phyloP scores from a whole-genome alignment of 2,113 vertebrate genomes.

The Amazona vittata region DNA sequence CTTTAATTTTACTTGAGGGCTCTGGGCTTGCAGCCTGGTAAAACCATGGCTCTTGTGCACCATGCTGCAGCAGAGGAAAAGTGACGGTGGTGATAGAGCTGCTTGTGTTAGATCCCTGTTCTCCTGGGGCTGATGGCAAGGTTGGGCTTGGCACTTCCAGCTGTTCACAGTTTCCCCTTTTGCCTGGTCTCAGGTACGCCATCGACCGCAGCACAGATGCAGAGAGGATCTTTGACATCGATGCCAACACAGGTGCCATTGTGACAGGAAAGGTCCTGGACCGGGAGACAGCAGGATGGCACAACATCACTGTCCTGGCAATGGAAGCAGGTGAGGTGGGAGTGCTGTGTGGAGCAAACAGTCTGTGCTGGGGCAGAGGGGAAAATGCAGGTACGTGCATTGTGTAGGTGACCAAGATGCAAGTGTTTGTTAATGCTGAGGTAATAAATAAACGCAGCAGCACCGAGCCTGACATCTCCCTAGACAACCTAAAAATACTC shows the following conservation, averaged over 20 bases:
- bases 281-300: conserved; percentile 94
- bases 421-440: not conserved
- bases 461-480: conserved; percentile 7
- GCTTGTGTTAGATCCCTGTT: not conserved
- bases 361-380: not conserved
- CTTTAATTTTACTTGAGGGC: not conserved
- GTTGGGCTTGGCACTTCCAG: not conserved
- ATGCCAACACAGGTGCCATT: conserved; percentile 88
- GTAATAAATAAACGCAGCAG: not conserved
- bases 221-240: conserved; percentile 93
- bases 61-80: not conserved
- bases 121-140: not conserved
- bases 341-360: not conserved
- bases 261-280: conserved; percentile 91
- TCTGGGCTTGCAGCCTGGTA: not conserved
- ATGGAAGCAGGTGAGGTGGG: conserved; percentile 88
- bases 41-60: fast-evolving
- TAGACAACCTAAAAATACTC: conserved; percentile 62
- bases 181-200: conserved; percentile 82
- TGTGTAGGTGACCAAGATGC: not conserved
- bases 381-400: not conserved
- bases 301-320: conserved; percentile 94
- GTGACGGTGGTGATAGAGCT: not conserved
- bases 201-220: conserved; percentile 87
- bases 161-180: not conserved